Evolutionary conservation across 92 coral and sea anemone species (phyloP), one percentile per base, ranked within the genome.

Genomic region (Paramuricea clavata): DNA sequence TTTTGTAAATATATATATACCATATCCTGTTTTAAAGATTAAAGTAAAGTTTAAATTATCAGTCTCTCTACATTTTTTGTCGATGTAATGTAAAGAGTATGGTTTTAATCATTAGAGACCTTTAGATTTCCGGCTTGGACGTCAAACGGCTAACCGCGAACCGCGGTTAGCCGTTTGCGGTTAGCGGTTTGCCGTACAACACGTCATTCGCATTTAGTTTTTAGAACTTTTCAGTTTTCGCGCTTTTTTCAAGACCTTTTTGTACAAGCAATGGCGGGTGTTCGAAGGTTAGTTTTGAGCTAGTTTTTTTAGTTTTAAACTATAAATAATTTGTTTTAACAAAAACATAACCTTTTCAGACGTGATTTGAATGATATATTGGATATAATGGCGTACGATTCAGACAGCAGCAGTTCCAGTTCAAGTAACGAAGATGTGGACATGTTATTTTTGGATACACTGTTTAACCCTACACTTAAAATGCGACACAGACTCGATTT

Each of bases 361-460:
- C 10, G 76, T 16, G 32, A 35, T 72, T 10, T 34, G 56, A 72
- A 47, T 10, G 52, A 41, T n/a, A 36, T 71, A 57, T 57, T 57
- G 65, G 65, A 57, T 6, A 12, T 57, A 21, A 57, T 57, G 65
- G 49, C 27, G 9, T 71, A 39, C 26, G 49, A 36, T 32, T 43
- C 64, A 44, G 78, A 67, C 28, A 62, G 71, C 21, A 49, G 75
- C 23, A 57, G 65, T 16, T 57, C 65, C 26, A 57, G 65, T 23
- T 57, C 65, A 57, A n/a, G 43, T 68, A 67, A 72, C 8, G 87
- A 83, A 28, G 85, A 81, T 81, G 26, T 72, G 12, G 87, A 83
- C 67, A 3, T 72, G 42, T 70, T 83, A 22, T 28, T 83, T 69
- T 71, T 59, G 60, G 86, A 82, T 12, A 82, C 59, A 75, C 56